Evolutionary conservation across 2,797 vertebrate genomes (phyloP).

Genomic region (Pogoniulus pusillus): DNA sequence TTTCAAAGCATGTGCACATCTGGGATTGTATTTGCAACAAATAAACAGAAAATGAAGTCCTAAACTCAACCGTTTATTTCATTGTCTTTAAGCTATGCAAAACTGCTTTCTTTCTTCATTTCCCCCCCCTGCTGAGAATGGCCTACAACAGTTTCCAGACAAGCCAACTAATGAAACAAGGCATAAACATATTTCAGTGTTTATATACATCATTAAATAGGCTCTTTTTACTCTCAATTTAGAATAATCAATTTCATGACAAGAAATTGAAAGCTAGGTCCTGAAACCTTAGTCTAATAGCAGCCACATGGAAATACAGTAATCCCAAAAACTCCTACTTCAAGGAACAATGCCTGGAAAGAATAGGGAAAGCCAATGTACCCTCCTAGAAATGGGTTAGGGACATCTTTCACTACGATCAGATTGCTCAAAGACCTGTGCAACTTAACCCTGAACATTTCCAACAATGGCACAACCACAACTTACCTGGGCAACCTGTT

Average conservation of each 20-base stretch:
- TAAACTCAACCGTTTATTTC: constrained; percentile 3
- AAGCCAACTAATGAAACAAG: background rate
- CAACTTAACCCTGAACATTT: background rate
- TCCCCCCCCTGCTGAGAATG: background rate
- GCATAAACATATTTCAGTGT: background rate
- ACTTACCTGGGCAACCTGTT: background rate
- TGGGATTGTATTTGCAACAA: background rate
- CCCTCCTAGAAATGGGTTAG: background rate
- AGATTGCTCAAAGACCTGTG: background rate
- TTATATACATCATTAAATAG: background rate
- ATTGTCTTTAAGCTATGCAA: background rate
- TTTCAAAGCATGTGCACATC: background rate
- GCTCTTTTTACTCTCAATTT: background rate
- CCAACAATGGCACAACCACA: accelerated
- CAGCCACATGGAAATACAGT: accelerated
- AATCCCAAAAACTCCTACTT: background rate
- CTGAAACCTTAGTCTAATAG: background rate
- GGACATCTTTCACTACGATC: accelerated
- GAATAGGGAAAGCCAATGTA: background rate
- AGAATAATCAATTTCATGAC: background rate
- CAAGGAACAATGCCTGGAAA: background rate
- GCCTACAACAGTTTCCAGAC: background rate
- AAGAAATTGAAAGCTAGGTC: background rate
- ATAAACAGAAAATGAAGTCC: background rate
- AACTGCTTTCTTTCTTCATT: background rate